These are phyloP conservation scores for Macrotrachela quadricornifera DNA, from an alignment of 1,140 invertebrate species.

Conservation along the genomic window DNA sequence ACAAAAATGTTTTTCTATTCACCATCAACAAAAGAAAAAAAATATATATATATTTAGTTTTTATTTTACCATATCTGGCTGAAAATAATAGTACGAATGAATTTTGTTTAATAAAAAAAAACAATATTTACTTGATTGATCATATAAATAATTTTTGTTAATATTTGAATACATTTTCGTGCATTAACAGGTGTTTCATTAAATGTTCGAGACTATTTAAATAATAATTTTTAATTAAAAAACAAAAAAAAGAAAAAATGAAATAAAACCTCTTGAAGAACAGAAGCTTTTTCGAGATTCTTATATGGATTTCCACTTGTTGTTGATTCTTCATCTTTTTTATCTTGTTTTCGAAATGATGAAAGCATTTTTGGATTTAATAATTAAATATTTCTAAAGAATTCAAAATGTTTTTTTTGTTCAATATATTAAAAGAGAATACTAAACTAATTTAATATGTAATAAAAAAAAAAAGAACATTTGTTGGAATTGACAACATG, in stretches of 20 bases:
- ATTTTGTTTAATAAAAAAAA: too few species aligned
- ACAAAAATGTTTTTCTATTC: not conserved
- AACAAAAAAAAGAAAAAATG: too few species aligned
- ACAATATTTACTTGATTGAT: slow-evolving; percentile 46
- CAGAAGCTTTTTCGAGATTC: slow-evolving; percentile 6
- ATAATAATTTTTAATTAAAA: too few species aligned
- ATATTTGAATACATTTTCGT: slow-evolving; percentile 76
- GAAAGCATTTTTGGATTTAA: too few species aligned
- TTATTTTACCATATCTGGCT: not conserved
- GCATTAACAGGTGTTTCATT: slow-evolving; percentile 92
- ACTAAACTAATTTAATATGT: too few species aligned
- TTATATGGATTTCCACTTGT: not conserved
- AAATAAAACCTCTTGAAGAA: not conserved
- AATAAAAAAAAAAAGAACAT: too few species aligned
- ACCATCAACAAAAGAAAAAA: not conserved
- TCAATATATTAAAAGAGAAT: too few species aligned
- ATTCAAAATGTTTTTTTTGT: too few species aligned
- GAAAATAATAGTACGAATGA: not conserved
- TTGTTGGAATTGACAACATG: too few species aligned
- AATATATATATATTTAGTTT: not conserved
- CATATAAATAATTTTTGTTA: slow-evolving; percentile 85
- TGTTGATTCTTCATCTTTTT: too few species aligned
- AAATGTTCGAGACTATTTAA: slow-evolving; percentile 43
- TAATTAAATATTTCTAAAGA: too few species aligned
- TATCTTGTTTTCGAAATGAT: too few species aligned